A percentile compares a stretch with the other conserved stretches of the same genome.
Evolutionary conservation across 2,113 vertebrate species (phyloP).

Genomic region (Siphamia tubifer): DNA sequence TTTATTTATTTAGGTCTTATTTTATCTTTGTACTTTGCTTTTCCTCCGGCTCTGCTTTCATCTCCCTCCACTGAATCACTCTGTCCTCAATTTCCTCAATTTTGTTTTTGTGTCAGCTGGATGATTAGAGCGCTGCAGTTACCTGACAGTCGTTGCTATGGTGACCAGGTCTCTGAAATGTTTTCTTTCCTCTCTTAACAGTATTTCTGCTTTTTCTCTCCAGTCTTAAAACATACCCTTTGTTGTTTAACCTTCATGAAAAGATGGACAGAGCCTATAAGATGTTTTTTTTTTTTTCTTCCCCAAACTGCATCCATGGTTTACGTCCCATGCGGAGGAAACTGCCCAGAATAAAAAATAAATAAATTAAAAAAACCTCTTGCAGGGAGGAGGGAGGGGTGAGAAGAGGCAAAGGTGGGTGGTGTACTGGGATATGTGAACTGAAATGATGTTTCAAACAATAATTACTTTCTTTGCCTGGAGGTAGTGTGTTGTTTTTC

Average conservation of each 20-base stretch:
- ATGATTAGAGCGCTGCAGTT: slow-evolving; percentile 20
- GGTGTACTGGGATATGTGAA: too few relatives aligned
- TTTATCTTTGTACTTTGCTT: neutral
- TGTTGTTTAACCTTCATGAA: slow-evolving; percentile 25
- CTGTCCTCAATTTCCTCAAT: slow-evolving; percentile 19
- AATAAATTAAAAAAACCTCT: too few relatives aligned
- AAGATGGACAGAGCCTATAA: neutral
- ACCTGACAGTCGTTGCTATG: slow-evolving; percentile 56
- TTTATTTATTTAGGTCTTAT: too few relatives aligned
- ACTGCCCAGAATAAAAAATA: neutral
- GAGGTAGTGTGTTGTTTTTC: too few relatives aligned
- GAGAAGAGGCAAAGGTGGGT: neutral
- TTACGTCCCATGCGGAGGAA: neutral
- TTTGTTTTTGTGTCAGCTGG: slow-evolving; percentile 13
- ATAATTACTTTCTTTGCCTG: too few relatives aligned
- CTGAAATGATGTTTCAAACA: too few relatives aligned
- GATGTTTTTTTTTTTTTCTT: neutral
- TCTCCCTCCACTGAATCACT: neutral
- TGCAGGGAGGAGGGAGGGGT: neutral
- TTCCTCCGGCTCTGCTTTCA: neutral
- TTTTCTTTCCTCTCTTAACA: neutral
- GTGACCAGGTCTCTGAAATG: slow-evolving; percentile 42
- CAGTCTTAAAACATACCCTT: slow-evolving; percentile 7
- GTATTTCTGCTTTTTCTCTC: neutral
- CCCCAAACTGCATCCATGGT: neutral